Conservation (phyloP, 2,113 vertebrate species). For the Antigone vipio region DNA sequence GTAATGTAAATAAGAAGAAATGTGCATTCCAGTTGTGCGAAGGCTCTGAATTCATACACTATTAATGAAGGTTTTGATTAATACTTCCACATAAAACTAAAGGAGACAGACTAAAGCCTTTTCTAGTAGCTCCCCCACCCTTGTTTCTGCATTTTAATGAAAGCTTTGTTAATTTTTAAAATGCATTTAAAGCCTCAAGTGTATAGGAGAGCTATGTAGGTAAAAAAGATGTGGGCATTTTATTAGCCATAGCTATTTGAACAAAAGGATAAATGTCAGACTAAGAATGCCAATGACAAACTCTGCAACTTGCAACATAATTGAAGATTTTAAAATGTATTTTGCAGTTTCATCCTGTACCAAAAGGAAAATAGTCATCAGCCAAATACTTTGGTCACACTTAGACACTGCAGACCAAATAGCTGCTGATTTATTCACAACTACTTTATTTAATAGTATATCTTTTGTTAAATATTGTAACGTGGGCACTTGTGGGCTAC, state of each 20-base stretch:
- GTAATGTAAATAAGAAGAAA: background rate
- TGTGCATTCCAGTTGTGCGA: background rate
- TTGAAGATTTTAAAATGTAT: background rate
- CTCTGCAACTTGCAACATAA: conserved; percentile 34
- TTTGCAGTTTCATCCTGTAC: background rate
- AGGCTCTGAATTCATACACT: conserved; percentile 28
- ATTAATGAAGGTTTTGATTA: conserved; percentile 71
- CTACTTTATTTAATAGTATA: background rate
- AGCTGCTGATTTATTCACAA: background rate
- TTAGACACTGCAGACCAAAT: background rate
- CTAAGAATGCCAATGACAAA: conserved; percentile 26
- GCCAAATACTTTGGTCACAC: background rate
- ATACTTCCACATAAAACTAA: conserved; percentile 58
- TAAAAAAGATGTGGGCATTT: conserved; percentile 30
- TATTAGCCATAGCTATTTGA: conserved; percentile 63
- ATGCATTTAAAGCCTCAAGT: conserved; percentile 47
- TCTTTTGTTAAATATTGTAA: conserved; percentile 13
- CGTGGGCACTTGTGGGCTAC: background rate
- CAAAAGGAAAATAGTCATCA: background rate
- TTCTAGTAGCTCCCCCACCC: conserved; percentile 31
- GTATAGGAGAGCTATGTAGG: background rate
- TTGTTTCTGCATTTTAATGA: conserved; percentile 68
- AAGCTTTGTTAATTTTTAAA: conserved; percentile 72
- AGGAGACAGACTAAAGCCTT: conserved; percentile 49
- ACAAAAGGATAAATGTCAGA: conserved; percentile 38